Percentiles rank a stretch among this genome's conserved stretches.
phyloP scores from a whole-genome alignment of 2,797 vertebrate species.

The Gouania willdenowi region DNA sequence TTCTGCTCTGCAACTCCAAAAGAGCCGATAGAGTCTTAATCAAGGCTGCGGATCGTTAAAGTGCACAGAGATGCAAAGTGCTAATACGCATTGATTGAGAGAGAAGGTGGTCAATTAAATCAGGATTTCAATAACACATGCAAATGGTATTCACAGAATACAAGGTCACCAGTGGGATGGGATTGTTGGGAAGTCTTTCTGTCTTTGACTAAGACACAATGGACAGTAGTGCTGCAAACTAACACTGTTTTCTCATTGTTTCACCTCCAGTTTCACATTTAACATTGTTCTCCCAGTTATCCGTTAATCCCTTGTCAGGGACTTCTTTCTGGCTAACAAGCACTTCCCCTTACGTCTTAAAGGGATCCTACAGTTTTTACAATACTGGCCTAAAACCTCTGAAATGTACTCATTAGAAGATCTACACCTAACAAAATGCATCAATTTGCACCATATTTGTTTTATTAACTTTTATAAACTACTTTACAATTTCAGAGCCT shows the following conservation, averaged over 20 bases:
- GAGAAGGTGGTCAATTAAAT: slow-evolving; percentile 41
- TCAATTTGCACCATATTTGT: no score
- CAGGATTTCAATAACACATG: slow-evolving; percentile 49
- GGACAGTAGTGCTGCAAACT: slow-evolving; percentile 13
- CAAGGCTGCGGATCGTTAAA: slow-evolving; percentile 38
- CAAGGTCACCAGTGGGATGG: slow-evolving; percentile 35
- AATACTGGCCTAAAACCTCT: no score
- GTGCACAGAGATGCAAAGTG: slow-evolving; percentile 40
- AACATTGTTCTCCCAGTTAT: slow-evolving; percentile 31
- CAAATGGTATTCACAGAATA: slow-evolving; percentile 47
- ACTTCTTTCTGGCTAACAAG: slow-evolving; percentile 47
- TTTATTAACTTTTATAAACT: no score
- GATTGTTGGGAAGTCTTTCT: neutral
- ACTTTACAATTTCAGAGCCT: no score
- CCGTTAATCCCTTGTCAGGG: slow-evolving; percentile 50
- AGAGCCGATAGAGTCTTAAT: slow-evolving; percentile 40
- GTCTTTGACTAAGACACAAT: slow-evolving; percentile 30
- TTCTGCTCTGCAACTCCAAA: slow-evolving; percentile 35
- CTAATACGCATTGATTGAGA: slow-evolving; percentile 47
- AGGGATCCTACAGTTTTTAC: no score
- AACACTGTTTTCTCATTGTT: no score
- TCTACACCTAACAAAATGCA: no score
- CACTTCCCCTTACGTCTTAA: no score
- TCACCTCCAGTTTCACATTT: slow-evolving; percentile 25
- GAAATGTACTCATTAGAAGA: slow-evolving; percentile 48